Conservation (phyloP, 2,113 vertebrate genomes). For the Antigone vipio region DNA sequence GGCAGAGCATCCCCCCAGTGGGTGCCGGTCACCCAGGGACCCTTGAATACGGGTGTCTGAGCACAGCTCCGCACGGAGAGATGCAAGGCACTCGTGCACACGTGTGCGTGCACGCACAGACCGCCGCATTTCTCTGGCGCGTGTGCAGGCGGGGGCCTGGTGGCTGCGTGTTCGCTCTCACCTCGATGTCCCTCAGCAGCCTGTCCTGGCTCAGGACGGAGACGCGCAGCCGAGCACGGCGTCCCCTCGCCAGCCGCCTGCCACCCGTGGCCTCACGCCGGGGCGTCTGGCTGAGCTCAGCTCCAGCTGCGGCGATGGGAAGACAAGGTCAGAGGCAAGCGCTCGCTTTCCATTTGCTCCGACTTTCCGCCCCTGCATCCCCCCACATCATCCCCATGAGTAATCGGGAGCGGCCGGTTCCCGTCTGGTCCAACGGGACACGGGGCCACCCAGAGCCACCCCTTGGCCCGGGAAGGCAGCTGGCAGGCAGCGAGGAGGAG, state of each 20-base stretch:
- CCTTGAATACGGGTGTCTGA: rapidly evolving
- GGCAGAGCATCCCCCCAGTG: not conserved
- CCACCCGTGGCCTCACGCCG: not conserved
- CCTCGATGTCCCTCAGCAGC: not conserved
- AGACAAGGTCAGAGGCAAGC: not conserved
- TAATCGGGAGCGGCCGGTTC: conserved; percentile 23
- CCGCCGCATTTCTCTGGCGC: rapidly evolving
- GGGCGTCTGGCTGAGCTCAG: conserved; percentile 9
- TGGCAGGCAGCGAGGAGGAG: not conserved
- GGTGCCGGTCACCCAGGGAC: not conserved
- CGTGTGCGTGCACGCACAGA: rapidly evolving
- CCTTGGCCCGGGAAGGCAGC: not conserved
- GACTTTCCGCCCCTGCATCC: not conserved
- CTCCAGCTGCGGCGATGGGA: not conserved
- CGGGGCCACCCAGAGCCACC: not conserved
- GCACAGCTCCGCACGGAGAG: rapidly evolving
- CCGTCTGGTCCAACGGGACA: not conserved
- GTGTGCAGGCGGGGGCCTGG: rapidly evolving
- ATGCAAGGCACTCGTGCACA: rapidly evolving
- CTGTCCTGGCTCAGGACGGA: not conserved
- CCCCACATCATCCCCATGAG: conserved; percentile 33
- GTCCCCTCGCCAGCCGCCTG: not conserved
- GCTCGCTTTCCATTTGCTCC: not conserved
- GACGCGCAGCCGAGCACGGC: rapidly evolving
- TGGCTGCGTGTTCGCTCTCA: rapidly evolving